Conservation (phyloP, 1,140 invertebrate species). For the Caenorhabditis inopinata region DNA sequence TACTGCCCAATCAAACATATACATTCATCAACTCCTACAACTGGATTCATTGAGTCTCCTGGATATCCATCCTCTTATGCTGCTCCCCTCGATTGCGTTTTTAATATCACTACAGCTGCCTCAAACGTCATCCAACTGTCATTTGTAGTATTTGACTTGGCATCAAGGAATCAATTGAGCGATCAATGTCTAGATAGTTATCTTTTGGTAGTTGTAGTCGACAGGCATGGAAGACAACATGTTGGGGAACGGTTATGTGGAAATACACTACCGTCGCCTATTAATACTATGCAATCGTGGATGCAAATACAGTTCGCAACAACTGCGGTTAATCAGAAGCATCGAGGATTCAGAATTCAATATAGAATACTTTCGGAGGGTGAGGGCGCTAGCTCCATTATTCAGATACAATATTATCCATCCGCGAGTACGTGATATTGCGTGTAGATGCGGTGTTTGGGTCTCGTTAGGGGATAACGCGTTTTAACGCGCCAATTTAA, state of each 20-base stretch:
- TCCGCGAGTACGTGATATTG: too few species aligned
- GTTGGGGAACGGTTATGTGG: slow-evolving; percentile 38
- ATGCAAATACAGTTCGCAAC: slow-evolving; percentile 36
- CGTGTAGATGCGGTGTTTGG: too few species aligned
- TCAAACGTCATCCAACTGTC: slow-evolving; percentile 40
- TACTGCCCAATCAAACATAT: slow-evolving; percentile 17
- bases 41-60: slow-evolving; percentile 31
- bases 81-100: slow-evolving; percentile 12
- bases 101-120: slow-evolving; percentile 28
- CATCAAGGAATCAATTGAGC: neutral
- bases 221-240: slow-evolving; percentile 42
- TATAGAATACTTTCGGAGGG: slow-evolving; percentile 37
- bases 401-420: too few species aligned
- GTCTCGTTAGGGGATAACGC: too few species aligned
- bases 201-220: slow-evolving; percentile 26
- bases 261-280: neutral
- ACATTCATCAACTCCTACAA: neutral
- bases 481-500: too few species aligned
- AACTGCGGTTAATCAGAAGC: neutral
- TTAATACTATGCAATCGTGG: slow-evolving; percentile 40
- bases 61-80: slow-evolving; percentile 11
- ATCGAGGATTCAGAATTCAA: slow-evolving; percentile 36
- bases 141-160: slow-evolving; percentile 34
- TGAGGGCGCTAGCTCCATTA: neutral
- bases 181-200: slow-evolving; percentile 40